These are phyloP conservation scores for Crypturellus tataupa DNA, from an alignment of 2,797 vertebrate species.

Conservation along the genomic window DNA sequence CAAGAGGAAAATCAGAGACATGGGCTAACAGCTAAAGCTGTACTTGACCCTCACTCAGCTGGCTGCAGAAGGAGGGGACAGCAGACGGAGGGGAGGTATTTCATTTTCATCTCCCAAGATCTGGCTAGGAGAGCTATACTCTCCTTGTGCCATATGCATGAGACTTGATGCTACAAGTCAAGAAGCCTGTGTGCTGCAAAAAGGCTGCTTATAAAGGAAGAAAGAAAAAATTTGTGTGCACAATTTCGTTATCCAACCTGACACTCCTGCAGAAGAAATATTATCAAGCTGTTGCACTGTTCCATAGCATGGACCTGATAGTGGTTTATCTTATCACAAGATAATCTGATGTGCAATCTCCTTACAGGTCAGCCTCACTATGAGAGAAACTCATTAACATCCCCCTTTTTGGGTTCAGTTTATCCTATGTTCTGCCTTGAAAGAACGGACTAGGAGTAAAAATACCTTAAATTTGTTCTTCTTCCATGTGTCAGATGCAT, in stretches of 20 bases:
- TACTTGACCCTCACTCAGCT: not conserved
- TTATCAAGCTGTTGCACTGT: not conserved
- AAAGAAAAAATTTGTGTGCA: not conserved
- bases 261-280: not conserved
- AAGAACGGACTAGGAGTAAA: not conserved
- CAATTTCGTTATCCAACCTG: not conserved
- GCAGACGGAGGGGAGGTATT: not conserved
- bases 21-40: not conserved
- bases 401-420: not conserved
- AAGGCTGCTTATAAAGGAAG: not conserved
- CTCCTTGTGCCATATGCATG: not conserved
- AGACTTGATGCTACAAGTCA: not conserved
- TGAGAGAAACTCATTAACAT: conserved; percentile 9
- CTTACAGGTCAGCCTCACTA: not conserved
- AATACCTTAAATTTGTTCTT: not conserved
- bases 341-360: not conserved
- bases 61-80: not conserved
- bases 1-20: not conserved
- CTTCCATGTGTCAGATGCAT: not conserved
- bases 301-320: not conserved
- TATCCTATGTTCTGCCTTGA: not conserved
- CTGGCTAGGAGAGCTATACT: not conserved
- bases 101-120: not conserved
- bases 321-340: not conserved
- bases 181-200: not conserved